Evolutionary conservation across 2,113 vertebrate species (phyloP).

Genomic region (Ammodytes marinus): DNA sequence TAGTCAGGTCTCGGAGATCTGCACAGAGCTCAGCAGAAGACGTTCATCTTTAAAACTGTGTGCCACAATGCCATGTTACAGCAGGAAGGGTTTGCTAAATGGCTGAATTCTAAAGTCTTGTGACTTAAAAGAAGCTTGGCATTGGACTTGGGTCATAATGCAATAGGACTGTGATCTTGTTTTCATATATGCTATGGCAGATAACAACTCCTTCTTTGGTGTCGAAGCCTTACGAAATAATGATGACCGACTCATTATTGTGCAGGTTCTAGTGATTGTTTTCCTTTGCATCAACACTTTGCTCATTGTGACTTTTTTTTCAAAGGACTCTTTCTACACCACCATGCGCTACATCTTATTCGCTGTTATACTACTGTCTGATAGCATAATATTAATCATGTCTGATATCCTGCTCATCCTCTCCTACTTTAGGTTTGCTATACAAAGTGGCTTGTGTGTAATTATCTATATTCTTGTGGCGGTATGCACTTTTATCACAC

Average conservation of each 20-base stretch:
- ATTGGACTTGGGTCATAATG: too few relatives aligned
- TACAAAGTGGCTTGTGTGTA: conserved; percentile 50
- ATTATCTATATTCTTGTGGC: neutral
- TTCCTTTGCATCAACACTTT: conserved; percentile 54
- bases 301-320: conserved; percentile 62
- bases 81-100: neutral
- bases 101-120: too few relatives aligned
- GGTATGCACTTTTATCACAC: conserved; percentile 21
- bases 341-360: conserved; percentile 73
- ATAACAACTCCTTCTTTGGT: conserved; percentile 18
- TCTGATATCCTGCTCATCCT: conserved; percentile 40
- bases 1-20: neutral
- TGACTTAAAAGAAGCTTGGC: too few relatives aligned
- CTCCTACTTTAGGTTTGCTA: fast-evolving
- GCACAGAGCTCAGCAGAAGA: too few relatives aligned
- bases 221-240: neutral
- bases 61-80: neutral
- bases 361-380: conserved; percentile 62
- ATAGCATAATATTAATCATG: conserved; percentile 50
- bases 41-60: neutral
- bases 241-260: neutral
- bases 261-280: conserved; percentile 51
- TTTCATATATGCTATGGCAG: neutral
- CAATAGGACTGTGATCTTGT: too few relatives aligned
- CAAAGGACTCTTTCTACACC: conserved; percentile 49